These are phyloP conservation scores for Oncorhynchus clarkii DNA, from an alignment of 2,113 vertebrate species.

Conservation along the genomic window DNA sequence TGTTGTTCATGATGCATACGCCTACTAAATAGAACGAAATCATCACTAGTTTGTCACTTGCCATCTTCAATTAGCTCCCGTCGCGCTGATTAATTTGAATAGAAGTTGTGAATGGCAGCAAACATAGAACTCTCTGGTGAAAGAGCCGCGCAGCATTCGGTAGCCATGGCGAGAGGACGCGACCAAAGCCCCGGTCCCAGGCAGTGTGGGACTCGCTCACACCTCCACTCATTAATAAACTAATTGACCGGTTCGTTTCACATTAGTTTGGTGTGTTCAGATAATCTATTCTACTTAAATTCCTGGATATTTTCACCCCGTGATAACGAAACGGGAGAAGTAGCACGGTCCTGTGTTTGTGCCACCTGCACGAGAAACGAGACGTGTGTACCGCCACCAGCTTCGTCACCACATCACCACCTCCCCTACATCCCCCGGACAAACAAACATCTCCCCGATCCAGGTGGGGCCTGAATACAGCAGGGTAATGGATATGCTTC, in stretches of 20 bases:
- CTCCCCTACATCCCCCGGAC: too few species aligned
- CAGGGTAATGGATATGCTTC: too few species aligned
- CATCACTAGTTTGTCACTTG: too few species aligned
- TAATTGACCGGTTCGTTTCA: slow-evolving; percentile 69
- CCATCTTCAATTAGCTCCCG: neutral
- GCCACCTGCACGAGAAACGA: slow-evolving; percentile 66
- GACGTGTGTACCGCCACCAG: slow-evolving; percentile 45
- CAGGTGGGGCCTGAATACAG: too few species aligned
- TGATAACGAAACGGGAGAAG: slow-evolving; percentile 71
- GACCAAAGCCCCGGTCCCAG: neutral
- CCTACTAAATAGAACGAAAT: too few species aligned
- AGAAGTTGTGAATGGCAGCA: neutral
- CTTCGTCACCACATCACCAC: neutral
- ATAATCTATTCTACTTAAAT: slow-evolving; percentile 71
- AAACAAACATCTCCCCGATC: too few species aligned
- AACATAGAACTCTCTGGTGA: neutral
- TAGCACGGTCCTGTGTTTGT: slow-evolving; percentile 5
- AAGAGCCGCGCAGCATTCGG: neutral
- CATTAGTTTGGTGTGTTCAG: slow-evolving; percentile 80
- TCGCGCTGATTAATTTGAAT: neutral
- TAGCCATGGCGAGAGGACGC: slow-evolving; percentile 2
- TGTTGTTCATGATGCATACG: too few species aligned
- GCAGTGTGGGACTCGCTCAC: slow-evolving; percentile 4
- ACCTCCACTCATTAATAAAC: slow-evolving; percentile 56
- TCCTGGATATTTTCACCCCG: slow-evolving; percentile 77